phyloP scores from a whole-genome alignment of 1,140 invertebrate species.

The Ceratina japonica region DNA sequence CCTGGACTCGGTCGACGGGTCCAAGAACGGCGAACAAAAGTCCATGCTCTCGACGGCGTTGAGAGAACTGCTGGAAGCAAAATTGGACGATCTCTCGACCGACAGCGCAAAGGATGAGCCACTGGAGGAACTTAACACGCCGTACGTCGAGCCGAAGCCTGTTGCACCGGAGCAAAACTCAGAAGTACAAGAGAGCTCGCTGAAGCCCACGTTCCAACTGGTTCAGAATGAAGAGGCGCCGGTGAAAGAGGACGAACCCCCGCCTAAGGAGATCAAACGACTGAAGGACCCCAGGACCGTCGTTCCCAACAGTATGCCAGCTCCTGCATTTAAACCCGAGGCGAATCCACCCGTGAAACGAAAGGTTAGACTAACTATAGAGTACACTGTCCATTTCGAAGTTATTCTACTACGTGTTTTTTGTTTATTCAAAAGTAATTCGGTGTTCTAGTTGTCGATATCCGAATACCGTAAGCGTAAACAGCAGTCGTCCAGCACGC shows the following conservation, averaged over 20 bases:
- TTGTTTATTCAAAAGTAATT: constrained; percentile 21
- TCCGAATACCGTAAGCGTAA: constrained; percentile 86
- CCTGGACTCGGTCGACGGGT: constrained; percentile 59
- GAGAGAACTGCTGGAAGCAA: constrained; percentile 70
- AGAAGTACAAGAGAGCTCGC: constrained; percentile 16
- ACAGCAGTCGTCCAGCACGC: constrained; percentile 77
- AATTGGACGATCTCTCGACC: constrained; percentile 63
- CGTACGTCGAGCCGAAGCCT: constrained; percentile 33
- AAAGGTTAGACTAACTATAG: constrained; percentile 77
- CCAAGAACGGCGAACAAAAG: constrained; percentile 66
- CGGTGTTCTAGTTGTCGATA: constrained; percentile 82
- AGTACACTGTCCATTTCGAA: constrained; percentile 47
- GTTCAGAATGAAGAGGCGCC: constrained; percentile 24
- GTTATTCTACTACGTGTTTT: background rate
- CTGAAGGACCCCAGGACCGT: constrained; percentile 77
- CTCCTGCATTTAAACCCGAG: constrained; percentile 64
- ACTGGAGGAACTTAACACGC: constrained; percentile 2
- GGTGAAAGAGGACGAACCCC: constrained; percentile 48
- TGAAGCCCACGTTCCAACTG: background rate
- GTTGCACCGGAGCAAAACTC: constrained; percentile 39
- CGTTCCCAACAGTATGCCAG: constrained; percentile 72
- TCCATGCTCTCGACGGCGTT: constrained; percentile 72
- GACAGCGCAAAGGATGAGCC: constrained; percentile 51
- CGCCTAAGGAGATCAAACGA: constrained; percentile 66
- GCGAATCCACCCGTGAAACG: constrained; percentile 75